Evolutionary conservation across 2,113 vertebrate genomes (phyloP).

Genomic region (Dasyurus viverrinus): DNA sequence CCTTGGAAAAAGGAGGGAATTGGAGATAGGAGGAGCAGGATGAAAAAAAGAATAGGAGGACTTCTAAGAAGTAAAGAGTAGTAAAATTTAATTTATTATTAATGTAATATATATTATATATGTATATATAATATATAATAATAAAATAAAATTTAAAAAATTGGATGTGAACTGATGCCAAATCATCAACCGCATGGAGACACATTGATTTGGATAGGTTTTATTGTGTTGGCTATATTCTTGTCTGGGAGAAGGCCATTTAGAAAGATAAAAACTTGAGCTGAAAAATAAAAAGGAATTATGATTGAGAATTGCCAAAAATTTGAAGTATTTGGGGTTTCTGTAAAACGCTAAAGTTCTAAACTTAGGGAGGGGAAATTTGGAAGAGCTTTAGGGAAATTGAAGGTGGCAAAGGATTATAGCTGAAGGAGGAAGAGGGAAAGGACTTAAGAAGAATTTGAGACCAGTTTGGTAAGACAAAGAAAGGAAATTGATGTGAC

Average conservation of each 20-base stretch:
- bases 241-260: background rate
- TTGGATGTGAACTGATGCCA: background rate
- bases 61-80: no score
- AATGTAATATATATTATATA: no score
- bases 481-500: background rate
- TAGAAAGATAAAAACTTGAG: background rate
- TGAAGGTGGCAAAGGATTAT: background rate
- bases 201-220: background rate
- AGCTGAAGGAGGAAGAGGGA: background rate
- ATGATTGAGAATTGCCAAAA: background rate
- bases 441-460: background rate
- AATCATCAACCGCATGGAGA: background rate
- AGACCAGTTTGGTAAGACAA: background rate
- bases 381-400: background rate
- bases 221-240: background rate
- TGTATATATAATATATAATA: no score
- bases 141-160: no score
- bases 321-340: background rate
- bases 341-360: background rate
- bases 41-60: no score
- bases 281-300: background rate
- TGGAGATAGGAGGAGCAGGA: background rate
- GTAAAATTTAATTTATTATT: no score
- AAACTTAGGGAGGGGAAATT: background rate
- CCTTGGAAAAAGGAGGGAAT: background rate